Evolutionary conservation across 2,797 vertebrate species (phyloP).

Genomic region (Chrysocyon brachyurus): DNA sequence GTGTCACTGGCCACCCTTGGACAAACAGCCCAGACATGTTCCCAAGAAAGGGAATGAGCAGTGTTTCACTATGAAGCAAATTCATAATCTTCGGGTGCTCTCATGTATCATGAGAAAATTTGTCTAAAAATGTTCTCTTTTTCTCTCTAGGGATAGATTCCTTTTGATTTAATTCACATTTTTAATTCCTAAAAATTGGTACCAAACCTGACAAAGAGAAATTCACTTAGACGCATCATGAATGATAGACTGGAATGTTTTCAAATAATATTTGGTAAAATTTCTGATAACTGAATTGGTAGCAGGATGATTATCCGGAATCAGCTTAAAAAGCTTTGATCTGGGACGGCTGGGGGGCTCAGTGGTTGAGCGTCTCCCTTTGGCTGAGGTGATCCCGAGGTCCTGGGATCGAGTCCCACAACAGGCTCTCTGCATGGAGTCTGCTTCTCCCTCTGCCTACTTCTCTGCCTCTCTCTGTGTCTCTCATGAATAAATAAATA

Average conservation of each 20-base stretch:
- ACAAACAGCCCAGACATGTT: background rate
- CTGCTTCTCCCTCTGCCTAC: too few relatives aligned
- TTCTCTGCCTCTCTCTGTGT: too few relatives aligned
- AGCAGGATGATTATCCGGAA: background rate
- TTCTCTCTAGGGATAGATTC: background rate
- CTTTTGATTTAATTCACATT: constrained; percentile 8
- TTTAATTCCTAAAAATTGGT: constrained; percentile 43
- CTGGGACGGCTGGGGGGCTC: too few relatives aligned
- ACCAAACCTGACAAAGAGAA: background rate
- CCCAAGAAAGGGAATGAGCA: background rate
- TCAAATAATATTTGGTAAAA: constrained; percentile 15
- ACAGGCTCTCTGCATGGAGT: too few relatives aligned
- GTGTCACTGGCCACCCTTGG: background rate
- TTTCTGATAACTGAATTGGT: background rate
- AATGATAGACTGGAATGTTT: constrained; percentile 29
- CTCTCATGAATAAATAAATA: too few relatives aligned
- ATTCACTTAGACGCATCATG: background rate
- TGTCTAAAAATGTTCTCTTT: background rate
- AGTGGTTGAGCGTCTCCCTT: too few relatives aligned
- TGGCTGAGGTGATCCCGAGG: too few relatives aligned
- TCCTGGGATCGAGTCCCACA: too few relatives aligned
- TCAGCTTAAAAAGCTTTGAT: background rate
- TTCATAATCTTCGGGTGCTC: background rate
- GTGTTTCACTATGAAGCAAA: background rate
- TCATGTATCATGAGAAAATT: background rate